Base-by-base conservation (phyloP, 2,113 vertebrate species). In the Hippocampus comes region DNA sequence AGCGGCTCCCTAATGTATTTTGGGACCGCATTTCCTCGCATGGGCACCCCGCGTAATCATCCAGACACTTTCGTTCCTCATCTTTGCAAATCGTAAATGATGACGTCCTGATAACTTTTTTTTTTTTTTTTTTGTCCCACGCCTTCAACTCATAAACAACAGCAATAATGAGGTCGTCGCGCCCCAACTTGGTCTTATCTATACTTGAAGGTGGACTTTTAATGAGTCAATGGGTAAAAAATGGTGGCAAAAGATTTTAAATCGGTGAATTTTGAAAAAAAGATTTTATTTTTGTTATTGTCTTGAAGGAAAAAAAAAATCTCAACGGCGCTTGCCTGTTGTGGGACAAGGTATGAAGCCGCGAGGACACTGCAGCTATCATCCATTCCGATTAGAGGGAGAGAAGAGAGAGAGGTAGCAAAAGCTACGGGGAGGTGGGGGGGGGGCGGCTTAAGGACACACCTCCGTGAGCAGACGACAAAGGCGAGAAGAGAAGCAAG, bases 361-460 rank as follows among this genome's bases (percentile, higher is more conserved):
- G 78, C 49, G 67, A n/a, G 66, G 46, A 72, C 78, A 83, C 77
- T 80, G 74, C 65, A 72, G 79, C 76, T 76, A 67, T 84, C 82
- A 87, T 83, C 78, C 5, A 71, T 89, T 88, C 77, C 68, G 77
- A 81, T 87, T 84, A 83, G 55, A 70, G 64, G 59, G 59, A 72
- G 57, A 69, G 66, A n/a, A 55, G 63, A 71, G 55, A 27, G 48
- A 53, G 49, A 38, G 67, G 63, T 46, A 23, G 11, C n/a, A 43
- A 51, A 53, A 68, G 7, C 27, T 17, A n/a, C n/a, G 67, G 17
- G 25, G 25, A 27, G 10, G 49, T 25, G 67, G 4, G 49, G 18
- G 67, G 49, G 18, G 67, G 9, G 25, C 2, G 9, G 15, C 5
- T 38, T 38, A 38, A 38, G 34, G 34, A 66, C 64, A 27, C 64